These are phyloP conservation scores for Sericinus montela DNA, from an alignment of 2,888 invertebrate genomes.

Conservation along the genomic window DNA sequence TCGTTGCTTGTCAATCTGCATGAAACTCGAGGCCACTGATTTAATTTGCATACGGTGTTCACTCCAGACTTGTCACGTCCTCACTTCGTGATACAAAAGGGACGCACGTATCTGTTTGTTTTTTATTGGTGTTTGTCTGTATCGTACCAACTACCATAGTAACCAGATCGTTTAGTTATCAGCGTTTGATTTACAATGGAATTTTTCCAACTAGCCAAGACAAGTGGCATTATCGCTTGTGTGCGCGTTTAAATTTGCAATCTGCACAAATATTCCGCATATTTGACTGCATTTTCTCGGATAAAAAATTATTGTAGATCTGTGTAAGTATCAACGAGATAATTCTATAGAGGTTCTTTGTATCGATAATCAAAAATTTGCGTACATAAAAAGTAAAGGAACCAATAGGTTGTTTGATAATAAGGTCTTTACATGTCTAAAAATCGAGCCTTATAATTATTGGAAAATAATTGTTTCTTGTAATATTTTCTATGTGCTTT, in stretches of 20 bases:
- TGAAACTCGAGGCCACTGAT: constrained; percentile 12
- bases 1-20: neutral
- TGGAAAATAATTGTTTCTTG: no score
- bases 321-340: no score
- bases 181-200: constrained; percentile 46
- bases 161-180: constrained; percentile 21
- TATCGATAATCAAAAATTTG: no score
- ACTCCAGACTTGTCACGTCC: constrained; percentile 17
- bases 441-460: no score
- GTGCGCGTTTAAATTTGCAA: constrained; percentile 41
- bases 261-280: constrained; percentile 43
- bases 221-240: constrained; percentile 42
- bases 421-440: no score
- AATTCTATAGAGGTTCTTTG: no score
- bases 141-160: no score
- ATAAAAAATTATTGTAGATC: no score
- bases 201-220: constrained; percentile 46
- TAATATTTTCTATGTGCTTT: no score
- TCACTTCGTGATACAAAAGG: constrained; percentile 19
- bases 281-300: constrained; percentile 47
- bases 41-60: constrained; percentile 18
- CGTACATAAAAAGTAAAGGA: no score
- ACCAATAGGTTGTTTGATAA: no score
- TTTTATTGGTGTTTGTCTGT: constrained; percentile 17
- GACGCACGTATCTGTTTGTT: constrained; percentile 5